A percentile compares a stretch with the other conserved stretches of the same genome.
phyloP scores from a whole-genome alignment of 1,140 invertebrate species.

The Apis mellifera region DNA sequence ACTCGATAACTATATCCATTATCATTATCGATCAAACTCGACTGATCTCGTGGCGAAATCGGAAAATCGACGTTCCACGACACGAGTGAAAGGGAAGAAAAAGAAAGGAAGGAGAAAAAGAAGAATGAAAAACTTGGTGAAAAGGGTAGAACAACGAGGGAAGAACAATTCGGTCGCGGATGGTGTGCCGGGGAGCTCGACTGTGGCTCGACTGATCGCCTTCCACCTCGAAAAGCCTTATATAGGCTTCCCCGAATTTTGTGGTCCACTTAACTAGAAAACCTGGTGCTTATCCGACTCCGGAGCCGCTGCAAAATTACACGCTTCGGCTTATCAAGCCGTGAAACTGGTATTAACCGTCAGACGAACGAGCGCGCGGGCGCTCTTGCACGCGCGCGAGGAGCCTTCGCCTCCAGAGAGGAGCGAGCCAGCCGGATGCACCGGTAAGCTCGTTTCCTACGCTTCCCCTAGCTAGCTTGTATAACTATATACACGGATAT shows the following conservation, averaged over 20 bases:
- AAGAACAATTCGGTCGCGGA: slow-evolving; percentile 45
- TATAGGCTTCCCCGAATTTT: slow-evolving; percentile 78
- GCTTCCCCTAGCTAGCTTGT: slow-evolving; percentile 44
- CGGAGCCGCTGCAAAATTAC: slow-evolving; percentile 76
- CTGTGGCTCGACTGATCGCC: slow-evolving; percentile 71
- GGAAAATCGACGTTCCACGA: too few species aligned
- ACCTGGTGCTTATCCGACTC: slow-evolving; percentile 74
- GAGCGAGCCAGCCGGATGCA: slow-evolving; percentile 60
- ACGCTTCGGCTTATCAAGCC: slow-evolving; percentile 77
- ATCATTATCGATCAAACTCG: too few species aligned
- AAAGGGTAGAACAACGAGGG: background rate
- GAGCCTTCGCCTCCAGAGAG: slow-evolving; percentile 58
- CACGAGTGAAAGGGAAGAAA: too few species aligned
- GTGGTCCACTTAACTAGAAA: slow-evolving; percentile 80
- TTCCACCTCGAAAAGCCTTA: slow-evolving; percentile 72
- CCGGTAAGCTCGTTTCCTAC: slow-evolving; percentile 65
- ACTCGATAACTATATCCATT: too few species aligned
- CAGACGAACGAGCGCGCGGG: slow-evolving; percentile 68
- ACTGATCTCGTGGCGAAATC: too few species aligned
- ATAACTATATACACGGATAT: slow-evolving; percentile 64
- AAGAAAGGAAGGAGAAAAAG: too few species aligned
- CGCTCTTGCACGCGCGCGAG: slow-evolving; percentile 66
- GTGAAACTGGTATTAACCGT: slow-evolving; percentile 77
- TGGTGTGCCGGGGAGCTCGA: slow-evolving; percentile 50
- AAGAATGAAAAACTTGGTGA: too few species aligned